Evolutionary conservation across 2,888 invertebrate genomes (phyloP), one percentile per base, ranked within the genome.

Genomic region (Lasioglossum figueresi): DNA sequence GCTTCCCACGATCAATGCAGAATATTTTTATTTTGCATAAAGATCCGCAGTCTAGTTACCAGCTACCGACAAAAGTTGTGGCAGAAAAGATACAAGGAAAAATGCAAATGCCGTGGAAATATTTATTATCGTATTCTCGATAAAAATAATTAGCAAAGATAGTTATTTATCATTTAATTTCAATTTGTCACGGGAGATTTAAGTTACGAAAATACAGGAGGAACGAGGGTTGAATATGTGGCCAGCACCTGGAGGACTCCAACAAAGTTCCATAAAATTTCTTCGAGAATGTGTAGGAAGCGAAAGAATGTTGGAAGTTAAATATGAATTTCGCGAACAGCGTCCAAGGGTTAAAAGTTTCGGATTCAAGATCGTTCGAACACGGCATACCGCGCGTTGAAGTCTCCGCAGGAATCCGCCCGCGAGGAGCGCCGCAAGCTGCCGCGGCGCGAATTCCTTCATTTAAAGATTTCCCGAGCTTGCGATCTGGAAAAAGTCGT

Each of bases 401-500:
- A 76, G 43, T 34, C 63, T 16, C 63, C 76, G 31, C 8, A 66
- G 19, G 66, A 66, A 66, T 66, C 66, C 34, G 59, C 27, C n/a
- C 12, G 31, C 40, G 59, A 59, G 10, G 23, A 16, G 23, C 37
- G 8, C 23, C 4, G 59, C 27, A 76, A 63, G 63, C 63, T 43
- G 56, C 59, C 52, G 52, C 76, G 37, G 83, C 56, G 77, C 83
- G 83, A 79, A 45, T 80, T 75, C 45, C 31, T 80, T 37, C 37
- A 66, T 77, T 59, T 27, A 6, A 45, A 80, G 66, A 76, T 72
- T 73, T 75, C 77, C 76, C 81, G 81, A 76, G 79, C 63, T 52
- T 40, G 37, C 31, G 56, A 23, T 8, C n/a, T 40, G 34, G 68
- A 74, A 80, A 79, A 83, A 77, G 80, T 73, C 66, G 76, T 40